Evolutionary conservation across 2,888 invertebrate species (phyloP).

Genomic region (Diaphora mendica): DNA sequence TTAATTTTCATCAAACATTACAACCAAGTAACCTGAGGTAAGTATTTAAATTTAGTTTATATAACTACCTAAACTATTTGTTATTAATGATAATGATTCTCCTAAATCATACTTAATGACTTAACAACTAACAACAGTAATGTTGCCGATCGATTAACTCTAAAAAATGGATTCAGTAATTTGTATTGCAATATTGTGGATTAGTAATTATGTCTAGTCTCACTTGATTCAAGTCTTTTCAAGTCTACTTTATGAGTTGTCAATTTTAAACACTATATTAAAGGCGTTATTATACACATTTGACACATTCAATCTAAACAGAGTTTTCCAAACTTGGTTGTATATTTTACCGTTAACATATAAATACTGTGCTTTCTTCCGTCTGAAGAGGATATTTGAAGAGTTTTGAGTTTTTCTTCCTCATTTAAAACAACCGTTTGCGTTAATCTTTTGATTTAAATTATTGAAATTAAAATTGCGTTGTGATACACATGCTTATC

Average conservation of each 20-base stretch:
- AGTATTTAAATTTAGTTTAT: neutral
- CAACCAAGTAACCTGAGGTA: neutral
- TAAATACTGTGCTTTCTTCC: no score
- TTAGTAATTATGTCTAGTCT: neutral
- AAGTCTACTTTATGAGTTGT: neutral
- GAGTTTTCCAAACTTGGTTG: no score
- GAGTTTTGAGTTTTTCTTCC: no score
- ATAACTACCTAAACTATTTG: neutral
- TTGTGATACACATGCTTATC: no score
- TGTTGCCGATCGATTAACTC: neutral
- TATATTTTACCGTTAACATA: no score
- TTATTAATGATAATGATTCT: neutral
- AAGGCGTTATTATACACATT: neutral
- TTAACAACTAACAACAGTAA: neutral
- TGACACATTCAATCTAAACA: neutral
- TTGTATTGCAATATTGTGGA: neutral
- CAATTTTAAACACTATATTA: neutral
- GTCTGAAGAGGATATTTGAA: no score
- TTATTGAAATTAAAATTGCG: no score
- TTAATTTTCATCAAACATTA: neutral
- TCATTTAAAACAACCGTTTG: no score
- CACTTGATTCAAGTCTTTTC: no score
- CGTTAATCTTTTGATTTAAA: no score
- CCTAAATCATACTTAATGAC: neutral
- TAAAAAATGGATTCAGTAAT: neutral